phyloP scores from a whole-genome alignment of 2,113 vertebrate species.

The Diglossa brunneiventris region DNA sequence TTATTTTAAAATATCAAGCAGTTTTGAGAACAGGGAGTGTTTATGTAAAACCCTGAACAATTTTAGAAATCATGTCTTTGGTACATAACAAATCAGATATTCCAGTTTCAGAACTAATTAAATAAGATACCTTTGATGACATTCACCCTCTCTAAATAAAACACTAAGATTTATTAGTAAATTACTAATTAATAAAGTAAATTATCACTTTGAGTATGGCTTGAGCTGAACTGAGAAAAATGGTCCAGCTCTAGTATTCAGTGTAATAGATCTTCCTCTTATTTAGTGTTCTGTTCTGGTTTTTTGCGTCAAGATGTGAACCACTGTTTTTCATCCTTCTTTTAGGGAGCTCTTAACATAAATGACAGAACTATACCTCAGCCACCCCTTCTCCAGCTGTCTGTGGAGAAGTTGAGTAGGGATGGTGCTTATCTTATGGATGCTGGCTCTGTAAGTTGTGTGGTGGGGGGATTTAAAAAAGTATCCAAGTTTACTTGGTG shows the following conservation, averaged over 20 bases:
- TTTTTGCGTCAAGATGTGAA: not conserved
- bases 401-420: constrained; percentile 90
- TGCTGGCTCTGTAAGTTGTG: constrained; percentile 82
- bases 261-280: not conserved
- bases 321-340: not conserved
- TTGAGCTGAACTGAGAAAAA: not conserved
- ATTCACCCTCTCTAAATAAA: not conserved
- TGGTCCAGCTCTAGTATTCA: not conserved
- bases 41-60: not conserved
- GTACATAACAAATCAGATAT: not conserved
- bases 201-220: not conserved
- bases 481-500: fast-evolving
- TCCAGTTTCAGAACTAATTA: not conserved
- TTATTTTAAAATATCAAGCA: not conserved
- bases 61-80: not conserved
- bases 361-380: constrained; percentile 90
- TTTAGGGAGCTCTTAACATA: constrained; percentile 88
- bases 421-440: constrained; percentile 96
- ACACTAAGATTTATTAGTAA: not conserved
- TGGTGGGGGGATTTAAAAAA: not conserved
- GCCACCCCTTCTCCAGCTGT: constrained; percentile 88
- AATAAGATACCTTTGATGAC: not conserved
- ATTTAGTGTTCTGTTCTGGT: not conserved
- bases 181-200: not conserved
- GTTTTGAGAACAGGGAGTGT: not conserved